Evolutionary conservation across 2,797 vertebrate species (phyloP).

Genomic region (Smutsia gigantea): DNA sequence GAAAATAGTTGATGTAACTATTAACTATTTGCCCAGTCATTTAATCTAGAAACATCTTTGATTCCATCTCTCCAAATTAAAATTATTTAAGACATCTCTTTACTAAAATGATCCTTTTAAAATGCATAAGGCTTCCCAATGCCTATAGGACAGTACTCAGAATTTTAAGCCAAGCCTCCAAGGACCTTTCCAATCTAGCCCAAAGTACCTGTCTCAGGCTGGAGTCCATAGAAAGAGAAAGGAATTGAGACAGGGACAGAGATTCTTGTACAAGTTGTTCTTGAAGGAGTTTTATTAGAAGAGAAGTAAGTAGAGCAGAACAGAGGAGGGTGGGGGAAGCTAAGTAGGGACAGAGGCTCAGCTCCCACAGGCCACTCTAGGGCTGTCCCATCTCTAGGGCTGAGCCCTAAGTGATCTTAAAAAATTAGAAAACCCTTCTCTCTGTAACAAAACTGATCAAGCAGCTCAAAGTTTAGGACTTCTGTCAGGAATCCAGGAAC

Average conservation of each 20-base stretch:
- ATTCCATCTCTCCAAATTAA: constrained; percentile 4
- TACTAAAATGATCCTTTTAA: too few relatives aligned
- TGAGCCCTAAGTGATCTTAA: neutral
- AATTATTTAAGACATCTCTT: neutral
- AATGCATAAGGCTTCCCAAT: neutral
- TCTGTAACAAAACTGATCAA: neutral
- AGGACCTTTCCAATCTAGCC: neutral
- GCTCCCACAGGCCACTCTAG: neutral
- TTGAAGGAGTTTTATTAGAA: neutral
- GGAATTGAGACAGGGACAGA: neutral
- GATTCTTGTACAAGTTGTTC: neutral
- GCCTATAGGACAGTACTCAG: neutral
- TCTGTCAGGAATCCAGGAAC: neutral
- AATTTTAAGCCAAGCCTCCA: neutral
- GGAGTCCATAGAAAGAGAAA: neutral
- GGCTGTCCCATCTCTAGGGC: neutral
- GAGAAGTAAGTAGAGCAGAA: neutral
- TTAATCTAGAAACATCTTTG: neutral
- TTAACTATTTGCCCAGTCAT: neutral
- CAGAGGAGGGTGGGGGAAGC: neutral
- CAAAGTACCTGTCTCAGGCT: neutral
- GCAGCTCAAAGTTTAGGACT: neutral
- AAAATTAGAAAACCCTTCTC: neutral
- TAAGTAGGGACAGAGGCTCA: neutral
- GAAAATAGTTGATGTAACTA: neutral